A percentile compares a stretch with the other conserved stretches of the same genome.
Evolutionary conservation across 2,888 invertebrate species (phyloP).

Genomic region (Acronicta leporina): DNA sequence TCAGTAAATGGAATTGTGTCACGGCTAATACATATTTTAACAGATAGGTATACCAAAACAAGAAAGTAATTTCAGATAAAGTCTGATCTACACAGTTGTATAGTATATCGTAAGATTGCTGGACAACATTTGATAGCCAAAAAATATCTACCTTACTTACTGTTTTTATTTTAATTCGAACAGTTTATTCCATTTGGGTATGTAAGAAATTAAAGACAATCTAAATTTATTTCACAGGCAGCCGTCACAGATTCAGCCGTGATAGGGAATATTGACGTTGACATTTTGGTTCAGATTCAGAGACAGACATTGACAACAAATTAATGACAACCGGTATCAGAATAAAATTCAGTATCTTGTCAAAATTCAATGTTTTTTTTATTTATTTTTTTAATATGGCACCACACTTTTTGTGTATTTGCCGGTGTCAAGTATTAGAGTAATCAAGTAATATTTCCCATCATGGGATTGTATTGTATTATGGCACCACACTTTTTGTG

Average conservation of each 20-base stretch:
- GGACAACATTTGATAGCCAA: neutral
- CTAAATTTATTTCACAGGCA: slow-evolving; percentile 34
- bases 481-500: too few relatives aligned
- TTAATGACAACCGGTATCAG: too few relatives aligned
- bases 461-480: too few relatives aligned
- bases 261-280: too few relatives aligned
- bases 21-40: neutral
- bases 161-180: slow-evolving; percentile 26
- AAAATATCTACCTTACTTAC: slow-evolving; percentile 24
- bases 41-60: neutral
- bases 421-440: too few relatives aligned
- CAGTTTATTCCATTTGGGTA: slow-evolving; percentile 50
- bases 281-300: too few relatives aligned
- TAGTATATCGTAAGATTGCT: neutral
- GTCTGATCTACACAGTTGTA: too few relatives aligned
- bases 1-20: neutral
- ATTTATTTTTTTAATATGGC: too few relatives aligned
- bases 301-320: slow-evolving; percentile 10
- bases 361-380: too few relatives aligned
- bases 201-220: slow-evolving; percentile 35
- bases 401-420: too few relatives aligned
- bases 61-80: neutral
- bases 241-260: slow-evolving; percentile 10
- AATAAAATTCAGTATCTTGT: too few relatives aligned
- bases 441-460: too few relatives aligned